Evolutionary conservation across 2,888 invertebrate species (phyloP).

Genomic region (Neoitamus cyanurus): DNA sequence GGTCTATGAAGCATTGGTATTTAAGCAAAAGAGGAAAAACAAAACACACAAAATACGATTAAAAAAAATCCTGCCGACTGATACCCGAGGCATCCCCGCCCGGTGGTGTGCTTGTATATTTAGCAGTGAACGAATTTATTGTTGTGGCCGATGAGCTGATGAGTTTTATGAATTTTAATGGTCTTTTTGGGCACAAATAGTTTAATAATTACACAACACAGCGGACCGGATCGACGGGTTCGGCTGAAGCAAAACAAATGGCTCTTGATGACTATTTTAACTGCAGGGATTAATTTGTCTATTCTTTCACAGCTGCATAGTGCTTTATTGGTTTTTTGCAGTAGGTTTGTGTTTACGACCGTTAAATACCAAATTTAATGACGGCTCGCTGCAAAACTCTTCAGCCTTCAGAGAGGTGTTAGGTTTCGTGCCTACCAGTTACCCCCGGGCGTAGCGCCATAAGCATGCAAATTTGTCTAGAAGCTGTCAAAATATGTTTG

Average conservation of each 20-base stretch:
- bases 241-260: not conserved
- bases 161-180: not conserved
- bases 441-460: not conserved
- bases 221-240: not conserved
- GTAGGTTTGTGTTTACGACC: not conserved
- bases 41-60: not conserved
- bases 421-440: not conserved
- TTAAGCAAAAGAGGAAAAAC: not conserved
- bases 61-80: not conserved
- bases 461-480: not conserved
- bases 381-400: not conserved
- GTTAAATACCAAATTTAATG: not conserved
- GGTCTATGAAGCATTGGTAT: not conserved
- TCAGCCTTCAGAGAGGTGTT: not conserved
- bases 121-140: not conserved
- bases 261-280: not conserved
- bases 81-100: not conserved
- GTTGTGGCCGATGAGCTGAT: not conserved
- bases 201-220: not conserved
- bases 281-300: not conserved
- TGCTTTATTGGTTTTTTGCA: not conserved
- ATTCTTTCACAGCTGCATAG: not conserved
- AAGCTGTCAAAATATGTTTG: not conserved
- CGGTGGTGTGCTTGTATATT: not conserved
- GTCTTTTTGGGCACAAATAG: not conserved